A percentile compares a stretch with the other conserved stretches of the same genome.
phyloP scores from a whole-genome alignment of 2,113 vertebrate species.

The Capra hircus region DNA sequence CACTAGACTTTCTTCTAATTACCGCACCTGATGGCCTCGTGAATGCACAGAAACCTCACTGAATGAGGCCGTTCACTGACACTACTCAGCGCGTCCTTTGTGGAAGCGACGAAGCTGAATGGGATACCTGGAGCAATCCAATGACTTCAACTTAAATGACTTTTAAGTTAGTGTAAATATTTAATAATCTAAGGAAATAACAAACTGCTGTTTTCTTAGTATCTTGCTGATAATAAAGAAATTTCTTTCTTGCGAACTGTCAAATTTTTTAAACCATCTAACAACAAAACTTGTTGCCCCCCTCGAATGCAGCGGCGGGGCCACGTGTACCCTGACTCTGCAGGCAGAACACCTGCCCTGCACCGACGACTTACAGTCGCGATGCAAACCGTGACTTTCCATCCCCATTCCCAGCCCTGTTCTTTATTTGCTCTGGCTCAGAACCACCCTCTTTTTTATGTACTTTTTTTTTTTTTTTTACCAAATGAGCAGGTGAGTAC shows the following conservation, averaged over 20 bases:
- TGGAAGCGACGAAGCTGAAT: neutral
- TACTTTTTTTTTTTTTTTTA: neutral
- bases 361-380: neutral
- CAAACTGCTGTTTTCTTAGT: neutral
- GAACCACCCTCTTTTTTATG: neutral
- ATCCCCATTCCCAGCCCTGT: rapidly evolving
- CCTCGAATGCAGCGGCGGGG: neutral
- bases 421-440: neutral
- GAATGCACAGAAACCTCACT: neutral
- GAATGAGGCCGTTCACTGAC: neutral
- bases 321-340: neutral
- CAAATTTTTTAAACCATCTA: neutral
- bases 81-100: too few relatives aligned
- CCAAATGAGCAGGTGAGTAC: neutral
- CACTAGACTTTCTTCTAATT: neutral
- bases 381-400: neutral
- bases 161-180: neutral
- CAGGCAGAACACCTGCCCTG: neutral
- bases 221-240: neutral
- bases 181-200: neutral
- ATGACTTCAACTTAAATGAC: neutral
- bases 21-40: too few relatives aligned
- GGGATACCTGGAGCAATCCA: neutral
- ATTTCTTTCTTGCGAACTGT: neutral
- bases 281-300: neutral